These are phyloP conservation scores for Zaprionus ornatus DNA, from an alignment of 1,140 invertebrate genomes.

Conservation along the genomic window DNA sequence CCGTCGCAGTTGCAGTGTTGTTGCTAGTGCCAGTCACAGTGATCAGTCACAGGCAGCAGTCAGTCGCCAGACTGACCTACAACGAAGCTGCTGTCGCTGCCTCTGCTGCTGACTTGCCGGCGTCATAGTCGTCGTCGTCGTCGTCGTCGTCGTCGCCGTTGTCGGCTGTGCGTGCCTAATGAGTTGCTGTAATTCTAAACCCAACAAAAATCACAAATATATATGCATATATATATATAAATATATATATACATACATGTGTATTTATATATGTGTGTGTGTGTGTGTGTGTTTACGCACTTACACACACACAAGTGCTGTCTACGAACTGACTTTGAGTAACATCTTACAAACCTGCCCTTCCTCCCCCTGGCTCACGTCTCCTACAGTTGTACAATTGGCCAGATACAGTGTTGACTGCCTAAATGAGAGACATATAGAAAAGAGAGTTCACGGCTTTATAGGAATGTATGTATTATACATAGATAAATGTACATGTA, in stretches of 20 bases:
- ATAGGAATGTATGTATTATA: background rate
- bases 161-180: constrained; percentile 79
- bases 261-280: background rate
- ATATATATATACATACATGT: constrained; percentile 14
- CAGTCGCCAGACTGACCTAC: constrained; percentile 64
- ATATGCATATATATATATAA: constrained; percentile 8
- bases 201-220: constrained; percentile 45
- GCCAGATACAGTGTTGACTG: constrained; percentile 24
- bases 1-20: constrained; percentile 18
- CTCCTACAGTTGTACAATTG: constrained; percentile 38
- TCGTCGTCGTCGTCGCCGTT: constrained; percentile 12
- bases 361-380: constrained; percentile 1
- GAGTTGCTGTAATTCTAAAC: constrained; percentile 78
- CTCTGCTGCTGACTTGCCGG: constrained; percentile 24
- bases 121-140: constrained; percentile 36
- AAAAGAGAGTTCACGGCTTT: background rate
- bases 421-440: background rate
- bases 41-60: constrained; percentile 30
- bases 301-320: constrained; percentile 9
- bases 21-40: constrained; percentile 8
- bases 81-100: constrained; percentile 49
- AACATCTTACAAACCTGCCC: constrained; percentile 48
- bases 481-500: too few species aligned
- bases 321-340: constrained; percentile 48
- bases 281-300: background rate